A percentile compares a stretch with the other conserved stretches of the same genome.
phyloP scores from a whole-genome alignment of 2,888 invertebrate genomes.

The Sthenelais limicola region DNA sequence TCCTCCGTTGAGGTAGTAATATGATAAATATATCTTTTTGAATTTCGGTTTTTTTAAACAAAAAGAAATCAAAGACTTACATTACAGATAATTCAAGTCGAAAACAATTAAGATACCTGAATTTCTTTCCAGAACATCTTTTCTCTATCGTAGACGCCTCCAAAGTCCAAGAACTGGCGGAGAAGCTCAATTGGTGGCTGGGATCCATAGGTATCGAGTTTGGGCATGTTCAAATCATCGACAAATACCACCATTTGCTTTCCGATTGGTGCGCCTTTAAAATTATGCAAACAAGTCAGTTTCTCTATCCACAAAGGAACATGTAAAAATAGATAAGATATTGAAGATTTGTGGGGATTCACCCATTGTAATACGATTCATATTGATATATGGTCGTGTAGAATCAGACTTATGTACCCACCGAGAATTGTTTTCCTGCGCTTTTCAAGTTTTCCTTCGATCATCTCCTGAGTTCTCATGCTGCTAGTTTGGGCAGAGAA shows the following conservation, averaged over 20 bases:
- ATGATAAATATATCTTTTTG: too few relatives aligned
- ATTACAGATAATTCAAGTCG: neutral
- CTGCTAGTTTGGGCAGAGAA: conserved; percentile 95
- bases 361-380: too few relatives aligned
- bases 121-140: conserved; percentile 91
- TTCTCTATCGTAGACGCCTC: conserved; percentile 89
- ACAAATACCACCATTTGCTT: conserved; percentile 89
- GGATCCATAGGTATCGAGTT: conserved; percentile 72
- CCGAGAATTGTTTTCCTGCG: conserved; percentile 82
- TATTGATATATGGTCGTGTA: neutral
- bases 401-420: conserved; percentile 49
- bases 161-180: conserved; percentile 84
- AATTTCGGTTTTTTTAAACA: too few relatives aligned
- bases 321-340: neutral
- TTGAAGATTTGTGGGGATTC: neutral
- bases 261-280: conserved; percentile 83
- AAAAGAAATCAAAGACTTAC: neutral
- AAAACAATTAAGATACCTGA: conserved; percentile 65
- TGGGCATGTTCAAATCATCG: conserved; percentile 94
- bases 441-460: conserved; percentile 88
- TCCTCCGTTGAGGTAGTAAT: too few relatives aligned
- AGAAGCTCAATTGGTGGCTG: conserved; percentile 73
- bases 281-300: neutral
- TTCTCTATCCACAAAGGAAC: neutral
- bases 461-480: conserved; percentile 84